Base-by-base conservation (phyloP, 1,140 invertebrate genomes). In the Hyles vespertilio region DNA sequence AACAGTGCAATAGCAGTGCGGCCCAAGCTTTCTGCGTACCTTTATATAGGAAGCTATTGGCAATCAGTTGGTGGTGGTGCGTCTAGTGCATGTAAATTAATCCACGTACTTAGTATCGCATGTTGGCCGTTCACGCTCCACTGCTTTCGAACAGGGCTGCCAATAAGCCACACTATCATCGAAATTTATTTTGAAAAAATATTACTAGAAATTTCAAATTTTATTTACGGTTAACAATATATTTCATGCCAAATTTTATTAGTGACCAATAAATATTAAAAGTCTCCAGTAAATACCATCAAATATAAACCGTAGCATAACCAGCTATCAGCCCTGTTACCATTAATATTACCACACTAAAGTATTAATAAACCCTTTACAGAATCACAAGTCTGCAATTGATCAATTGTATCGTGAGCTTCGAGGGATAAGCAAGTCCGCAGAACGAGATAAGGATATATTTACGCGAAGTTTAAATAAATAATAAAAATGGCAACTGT, bases 401-500 rank as follows among this genome's bases (percentile, higher is more conserved):
- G 55, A 32, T 60, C 69, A 70, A 61, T 73, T 56, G 65, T 62
- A 47, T 66, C 33, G 50, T 58, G 54, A 44, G 56, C 59, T 33
- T 48, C 34, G 33, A 63, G 46, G 58, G 46, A 60, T 46, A 36
- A 52, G 71, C 63, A 59, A 59, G 57, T 40, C 48, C 12, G 40
- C 10, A 51, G 12, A 44, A 51, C 12, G 43, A 57, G 52, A 57
- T 7, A 47, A 48, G 54, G 47, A 64, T 45, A 43, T 49, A 58
- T 63, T 53, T 60, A 52, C 50, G 32, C 32, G 49, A 69, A 65
- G 51, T 51, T 54, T 65, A 10, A 59, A 9, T 34, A 48, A n/a
- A 34, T 48, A 63, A 44, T 57, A 34, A 80, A 59, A 53, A 87
- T 88, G 85, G 80, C 87, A 40, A 77, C 80, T 5, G 77, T 89